These are phyloP conservation scores for Uromys caudimaculatus DNA, from an alignment of 2,797 vertebrate species.

Conservation along the genomic window DNA sequence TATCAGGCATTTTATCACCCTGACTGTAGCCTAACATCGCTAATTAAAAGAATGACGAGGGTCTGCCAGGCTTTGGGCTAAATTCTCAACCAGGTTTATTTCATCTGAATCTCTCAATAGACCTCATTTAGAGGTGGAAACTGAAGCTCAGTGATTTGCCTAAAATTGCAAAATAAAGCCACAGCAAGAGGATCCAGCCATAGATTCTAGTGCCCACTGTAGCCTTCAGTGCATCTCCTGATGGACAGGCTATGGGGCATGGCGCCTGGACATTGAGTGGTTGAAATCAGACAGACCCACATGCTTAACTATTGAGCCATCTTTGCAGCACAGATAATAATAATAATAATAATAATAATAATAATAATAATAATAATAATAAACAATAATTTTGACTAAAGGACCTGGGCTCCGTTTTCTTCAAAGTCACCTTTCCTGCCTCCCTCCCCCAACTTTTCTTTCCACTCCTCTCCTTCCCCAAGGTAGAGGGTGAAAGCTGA, in stretches of 20 bases:
- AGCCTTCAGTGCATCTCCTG: not conserved
- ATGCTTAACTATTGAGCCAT: not conserved
- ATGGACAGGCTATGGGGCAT: not conserved
- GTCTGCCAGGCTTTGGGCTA: not conserved
- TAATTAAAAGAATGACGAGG: not conserved
- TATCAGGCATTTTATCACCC: not conserved
- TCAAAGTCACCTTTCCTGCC: not conserved
- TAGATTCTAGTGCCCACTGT: not conserved
- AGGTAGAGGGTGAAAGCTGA: slow-evolving; percentile 54
- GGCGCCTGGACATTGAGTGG: not conserved
- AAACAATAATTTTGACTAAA: not conserved
- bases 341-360: no score
- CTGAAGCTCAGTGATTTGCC: not conserved
- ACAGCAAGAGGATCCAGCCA: not conserved
- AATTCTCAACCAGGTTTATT: not conserved
- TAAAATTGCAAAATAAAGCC: not conserved
- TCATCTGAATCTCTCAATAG: not conserved
- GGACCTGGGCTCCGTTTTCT: not conserved
- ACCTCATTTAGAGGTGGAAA: not conserved
- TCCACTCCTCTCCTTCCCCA: not conserved
- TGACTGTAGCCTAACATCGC: no score
- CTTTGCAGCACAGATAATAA: not conserved
- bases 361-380: no score
- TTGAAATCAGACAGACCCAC: not conserved
- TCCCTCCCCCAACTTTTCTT: not conserved